Conservation (phyloP, 1,140 invertebrate genomes). For the Caenorhabditis briggsae region DNA sequence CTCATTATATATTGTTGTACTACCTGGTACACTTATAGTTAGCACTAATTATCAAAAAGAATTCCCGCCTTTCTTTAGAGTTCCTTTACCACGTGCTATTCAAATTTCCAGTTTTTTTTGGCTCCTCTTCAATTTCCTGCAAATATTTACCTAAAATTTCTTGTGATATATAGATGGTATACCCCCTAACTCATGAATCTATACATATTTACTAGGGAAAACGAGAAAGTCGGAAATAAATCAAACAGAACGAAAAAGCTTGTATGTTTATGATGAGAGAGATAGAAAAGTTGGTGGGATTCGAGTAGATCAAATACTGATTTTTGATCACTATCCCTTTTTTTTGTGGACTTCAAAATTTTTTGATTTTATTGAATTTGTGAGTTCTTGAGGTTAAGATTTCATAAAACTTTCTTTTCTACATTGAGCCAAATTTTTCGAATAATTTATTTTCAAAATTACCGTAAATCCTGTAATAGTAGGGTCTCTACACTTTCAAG, state of each 20-base stretch:
- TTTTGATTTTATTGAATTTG: too few relatives aligned
- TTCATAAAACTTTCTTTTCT: neutral
- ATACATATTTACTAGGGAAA: too few relatives aligned
- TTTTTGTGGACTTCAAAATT: neutral
- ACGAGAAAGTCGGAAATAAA: conserved; percentile 25
- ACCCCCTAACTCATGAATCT: too few relatives aligned
- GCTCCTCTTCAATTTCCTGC: too few relatives aligned
- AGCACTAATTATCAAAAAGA: neutral
- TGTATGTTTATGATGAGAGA: conserved; percentile 18
- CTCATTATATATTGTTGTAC: conserved; percentile 13
- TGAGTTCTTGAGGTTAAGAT: too few relatives aligned
- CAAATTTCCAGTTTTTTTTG: too few relatives aligned
- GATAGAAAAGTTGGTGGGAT: neutral
- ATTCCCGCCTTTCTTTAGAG: neutral
- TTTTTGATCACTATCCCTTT: conserved; percentile 32
- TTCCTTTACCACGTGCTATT: too few relatives aligned
- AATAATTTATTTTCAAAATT: neutral
- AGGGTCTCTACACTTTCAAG: neutral
- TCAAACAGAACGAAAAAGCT: conserved; percentile 1
- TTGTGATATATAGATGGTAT: too few relatives aligned
- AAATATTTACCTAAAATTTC: too few relatives aligned
- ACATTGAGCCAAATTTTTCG: neutral
- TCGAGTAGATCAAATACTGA: conserved; percentile 27
- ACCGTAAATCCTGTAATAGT: neutral
- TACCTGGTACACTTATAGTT: conserved; percentile 27